phyloP scores from a whole-genome alignment of 1,140 invertebrate genomes.

The Laupala kohalensis region DNA sequence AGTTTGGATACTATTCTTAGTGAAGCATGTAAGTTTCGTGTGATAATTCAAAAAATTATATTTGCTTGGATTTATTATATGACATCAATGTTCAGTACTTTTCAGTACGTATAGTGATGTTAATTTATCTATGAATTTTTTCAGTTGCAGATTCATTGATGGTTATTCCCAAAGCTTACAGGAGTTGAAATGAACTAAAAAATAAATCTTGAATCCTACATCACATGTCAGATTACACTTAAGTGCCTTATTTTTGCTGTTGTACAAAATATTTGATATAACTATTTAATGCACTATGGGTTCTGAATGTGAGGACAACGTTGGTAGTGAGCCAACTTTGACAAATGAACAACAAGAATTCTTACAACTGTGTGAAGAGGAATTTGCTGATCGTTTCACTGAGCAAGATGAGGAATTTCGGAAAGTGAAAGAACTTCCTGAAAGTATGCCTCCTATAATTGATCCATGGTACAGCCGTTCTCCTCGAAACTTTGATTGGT shows the following conservation, averaged over 20 bases:
- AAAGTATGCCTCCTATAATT: constrained; percentile 32
- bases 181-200: constrained; percentile 6
- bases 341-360: constrained; percentile 31
- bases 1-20: constrained; percentile 25
- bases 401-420: constrained; percentile 35
- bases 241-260: not conserved
- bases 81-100: too few species aligned
- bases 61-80: too few species aligned
- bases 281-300: not conserved
- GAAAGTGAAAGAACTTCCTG: constrained; percentile 25
- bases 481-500: constrained; percentile 18
- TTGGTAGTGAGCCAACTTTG: constrained; percentile 5
- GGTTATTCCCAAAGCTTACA: constrained; percentile 18
- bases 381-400: constrained; percentile 37
- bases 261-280: not conserved
- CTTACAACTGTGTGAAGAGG: constrained; percentile 35
- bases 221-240: not conserved
- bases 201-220: not conserved
- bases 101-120: too few species aligned
- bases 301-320: not conserved
- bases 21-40: constrained; percentile 25
- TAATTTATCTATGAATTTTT: too few species aligned
- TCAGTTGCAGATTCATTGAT: constrained; percentile 23
- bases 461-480: constrained; percentile 32
- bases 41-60: too few species aligned